A percentile compares a stretch with the other conserved stretches of the same genome.
Conservation (phyloP, 2,888 invertebrate species). For the Tridacna crocea region DNA sequence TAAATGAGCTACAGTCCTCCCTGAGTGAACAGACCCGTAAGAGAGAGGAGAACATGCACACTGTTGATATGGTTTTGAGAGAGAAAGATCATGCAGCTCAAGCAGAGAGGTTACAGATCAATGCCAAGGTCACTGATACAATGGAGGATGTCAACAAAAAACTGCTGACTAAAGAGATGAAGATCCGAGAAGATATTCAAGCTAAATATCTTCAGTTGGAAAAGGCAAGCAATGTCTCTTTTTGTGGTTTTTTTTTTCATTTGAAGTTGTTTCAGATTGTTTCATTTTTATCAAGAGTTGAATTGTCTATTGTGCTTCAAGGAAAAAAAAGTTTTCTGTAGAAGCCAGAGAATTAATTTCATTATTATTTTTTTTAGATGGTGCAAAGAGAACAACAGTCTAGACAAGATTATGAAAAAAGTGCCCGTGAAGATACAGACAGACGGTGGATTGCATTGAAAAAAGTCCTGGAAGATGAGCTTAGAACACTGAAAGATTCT, state of each 20-base stretch:
- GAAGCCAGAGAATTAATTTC: too few relatives aligned
- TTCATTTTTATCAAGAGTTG: too few relatives aligned
- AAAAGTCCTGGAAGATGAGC: slow-evolving; percentile 76
- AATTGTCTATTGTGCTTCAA: too few relatives aligned
- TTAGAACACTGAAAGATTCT: slow-evolving; percentile 72
- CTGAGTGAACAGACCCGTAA: slow-evolving; percentile 79
- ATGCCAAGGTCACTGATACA: slow-evolving; percentile 78
- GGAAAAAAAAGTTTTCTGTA: too few relatives aligned
- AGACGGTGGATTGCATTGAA: slow-evolving; percentile 76
- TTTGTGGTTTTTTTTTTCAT: too few relatives aligned
- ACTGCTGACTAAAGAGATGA: slow-evolving; percentile 81
- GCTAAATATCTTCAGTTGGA: slow-evolving; percentile 80
- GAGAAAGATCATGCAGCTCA: slow-evolving; percentile 81
- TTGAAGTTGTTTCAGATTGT: too few relatives aligned
- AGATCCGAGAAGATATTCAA: slow-evolving; percentile 81
- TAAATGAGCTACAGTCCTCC: slow-evolving; percentile 71
- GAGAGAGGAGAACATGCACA: slow-evolving; percentile 81
- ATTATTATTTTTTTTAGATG: slow-evolving; percentile 58
- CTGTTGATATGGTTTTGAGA: slow-evolving; percentile 79
- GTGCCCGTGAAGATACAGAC: slow-evolving; percentile 76
- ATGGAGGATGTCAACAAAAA: slow-evolving; percentile 82
- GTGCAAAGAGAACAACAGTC: slow-evolving; percentile 77
- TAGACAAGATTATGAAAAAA: slow-evolving; percentile 76
- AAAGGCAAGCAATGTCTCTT: slow-evolving; percentile 67
- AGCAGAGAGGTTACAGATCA: slow-evolving; percentile 78